phyloP scores from a whole-genome alignment of 2,888 invertebrate species.

The Salpingus planirostris region DNA sequence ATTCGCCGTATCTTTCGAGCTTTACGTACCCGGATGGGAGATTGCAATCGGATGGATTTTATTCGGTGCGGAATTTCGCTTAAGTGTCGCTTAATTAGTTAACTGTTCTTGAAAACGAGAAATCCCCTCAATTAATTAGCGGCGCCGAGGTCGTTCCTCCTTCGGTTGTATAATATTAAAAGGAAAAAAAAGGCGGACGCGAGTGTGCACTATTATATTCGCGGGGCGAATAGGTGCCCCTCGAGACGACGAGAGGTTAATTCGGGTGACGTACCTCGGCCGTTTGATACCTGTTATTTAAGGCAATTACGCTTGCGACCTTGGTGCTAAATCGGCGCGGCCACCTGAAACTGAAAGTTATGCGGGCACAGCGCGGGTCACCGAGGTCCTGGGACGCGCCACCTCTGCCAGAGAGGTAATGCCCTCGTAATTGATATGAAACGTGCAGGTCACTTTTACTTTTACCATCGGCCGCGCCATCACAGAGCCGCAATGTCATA shows the following conservation, averaged over 20 bases:
- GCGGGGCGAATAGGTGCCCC: background rate
- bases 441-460: slow-evolving; percentile 16
- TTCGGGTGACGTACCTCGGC: background rate
- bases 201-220: background rate
- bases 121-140: no score
- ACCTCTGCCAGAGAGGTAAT: slow-evolving; percentile 9
- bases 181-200: no score
- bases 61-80: no score
- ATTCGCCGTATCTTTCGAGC: no score
- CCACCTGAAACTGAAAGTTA: slow-evolving; percentile 24
- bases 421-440: slow-evolving; percentile 14
- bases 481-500: slow-evolving; percentile 11
- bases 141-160: no score
- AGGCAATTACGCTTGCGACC: slow-evolving; percentile 10
- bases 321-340: no score
- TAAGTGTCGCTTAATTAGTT: no score
- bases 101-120: no score
- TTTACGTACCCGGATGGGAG: no score
- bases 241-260: background rate
- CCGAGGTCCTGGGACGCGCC: slow-evolving; percentile 20
- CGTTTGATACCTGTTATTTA: slow-evolving; percentile 2
- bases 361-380: slow-evolving; percentile 19
- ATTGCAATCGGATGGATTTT: no score
- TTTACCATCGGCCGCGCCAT: no score
- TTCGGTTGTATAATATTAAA: no score